A percentile compares a stretch with the other conserved stretches of the same genome.
Conservation (phyloP, 2,113 vertebrate genomes). For the Aegypius monachus region DNA sequence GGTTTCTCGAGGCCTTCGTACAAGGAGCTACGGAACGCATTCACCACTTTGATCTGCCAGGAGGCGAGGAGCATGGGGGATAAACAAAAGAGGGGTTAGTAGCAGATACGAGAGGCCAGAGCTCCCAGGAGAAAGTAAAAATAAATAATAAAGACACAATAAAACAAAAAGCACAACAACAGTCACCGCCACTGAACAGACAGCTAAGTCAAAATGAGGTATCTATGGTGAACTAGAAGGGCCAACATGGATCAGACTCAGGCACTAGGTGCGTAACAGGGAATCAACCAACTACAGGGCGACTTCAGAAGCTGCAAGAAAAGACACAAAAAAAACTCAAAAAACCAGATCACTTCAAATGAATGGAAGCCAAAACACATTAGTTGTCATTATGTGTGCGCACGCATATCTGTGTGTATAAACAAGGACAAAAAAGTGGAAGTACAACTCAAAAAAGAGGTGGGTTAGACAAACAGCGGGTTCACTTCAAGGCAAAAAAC, state of each 20-base stretch:
- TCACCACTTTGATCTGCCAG: conserved; percentile 96
- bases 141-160: neutral
- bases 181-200: conserved; percentile 38
- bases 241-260: conserved; percentile 29
- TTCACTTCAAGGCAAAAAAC: neutral
- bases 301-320: conserved; percentile 64
- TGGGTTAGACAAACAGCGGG: conserved; percentile 52
- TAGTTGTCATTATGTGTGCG: conserved; percentile 37
- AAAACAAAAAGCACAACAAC: neutral
- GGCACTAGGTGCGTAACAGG: conserved; percentile 57
- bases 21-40: conserved; percentile 93
- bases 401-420: neutral
- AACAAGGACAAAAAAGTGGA: conserved; percentile 15
- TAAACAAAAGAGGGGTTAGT: conserved; percentile 54
- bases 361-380: conserved; percentile 38
- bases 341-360: neutral
- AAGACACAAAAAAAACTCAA: conserved; percentile 31
- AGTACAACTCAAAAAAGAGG: conserved; percentile 12
- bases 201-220: conserved; percentile 27
- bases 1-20: conserved; percentile 89
- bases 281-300: conserved; percentile 8
- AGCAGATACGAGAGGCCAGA: neutral
- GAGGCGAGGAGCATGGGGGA: neutral
- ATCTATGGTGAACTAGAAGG: conserved; percentile 13
- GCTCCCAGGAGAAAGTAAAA: conserved; percentile 23